Conservation (phyloP, 2,888 invertebrate genomes). For the Lithophane ornitopus region DNA sequence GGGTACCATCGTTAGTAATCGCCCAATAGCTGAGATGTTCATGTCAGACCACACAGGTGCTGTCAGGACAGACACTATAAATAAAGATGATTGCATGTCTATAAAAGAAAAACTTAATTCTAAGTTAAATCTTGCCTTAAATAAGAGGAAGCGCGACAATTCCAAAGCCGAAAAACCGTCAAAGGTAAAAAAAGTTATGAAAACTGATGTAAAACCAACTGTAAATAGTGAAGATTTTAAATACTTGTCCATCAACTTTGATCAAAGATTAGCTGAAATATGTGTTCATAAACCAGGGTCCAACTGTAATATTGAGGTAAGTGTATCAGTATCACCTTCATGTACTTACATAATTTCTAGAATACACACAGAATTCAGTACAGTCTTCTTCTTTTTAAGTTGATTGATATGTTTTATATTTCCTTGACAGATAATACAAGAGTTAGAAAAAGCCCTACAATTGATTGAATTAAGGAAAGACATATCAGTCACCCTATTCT, state of each 20-base stretch:
- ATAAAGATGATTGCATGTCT: conserved; percentile 85
- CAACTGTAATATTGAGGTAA: conserved; percentile 81
- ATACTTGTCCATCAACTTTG: conserved; percentile 79
- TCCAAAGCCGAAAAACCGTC: conserved; percentile 80
- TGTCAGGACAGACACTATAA: conserved; percentile 78
- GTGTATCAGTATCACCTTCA: conserved; percentile 37
- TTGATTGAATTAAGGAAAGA: conserved; percentile 79
- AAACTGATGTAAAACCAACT: conserved; percentile 64
- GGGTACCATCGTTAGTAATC: conserved; percentile 40
- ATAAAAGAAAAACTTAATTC: conserved; percentile 87
- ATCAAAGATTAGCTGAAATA: conserved; percentile 83
- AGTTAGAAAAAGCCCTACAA: conserved; percentile 93
- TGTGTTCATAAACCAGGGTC: conserved; percentile 77
- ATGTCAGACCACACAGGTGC: conserved; percentile 71
- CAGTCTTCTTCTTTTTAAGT: neutral
- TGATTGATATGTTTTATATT: conserved; percentile 9
- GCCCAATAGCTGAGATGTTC: conserved; percentile 65
- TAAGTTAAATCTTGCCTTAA: conserved; percentile 85
- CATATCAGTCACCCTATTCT: conserved; percentile 93
- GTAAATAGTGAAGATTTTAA: conserved; percentile 70
- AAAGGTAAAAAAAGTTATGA: conserved; percentile 80
- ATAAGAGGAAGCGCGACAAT: conserved; percentile 85
- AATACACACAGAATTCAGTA: too few species aligned
- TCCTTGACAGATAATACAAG: conserved; percentile 93
- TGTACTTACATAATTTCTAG: neutral